Evolutionary conservation across 2,113 vertebrate genomes (phyloP).

Genomic region (Siniperca knerii): DNA sequence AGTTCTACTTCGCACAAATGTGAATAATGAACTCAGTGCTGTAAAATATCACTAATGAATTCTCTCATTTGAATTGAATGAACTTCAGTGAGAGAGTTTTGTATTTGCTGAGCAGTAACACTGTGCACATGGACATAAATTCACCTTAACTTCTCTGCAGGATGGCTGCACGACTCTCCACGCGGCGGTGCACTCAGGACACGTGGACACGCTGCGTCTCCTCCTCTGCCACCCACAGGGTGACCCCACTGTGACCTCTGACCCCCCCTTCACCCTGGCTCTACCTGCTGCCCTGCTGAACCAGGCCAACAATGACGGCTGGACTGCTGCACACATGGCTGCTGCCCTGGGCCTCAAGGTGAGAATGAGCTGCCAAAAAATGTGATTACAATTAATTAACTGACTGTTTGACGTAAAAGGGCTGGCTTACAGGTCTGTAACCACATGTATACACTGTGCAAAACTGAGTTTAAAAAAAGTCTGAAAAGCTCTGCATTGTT

Average conservation of each 20-base stretch:
- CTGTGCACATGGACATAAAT: background rate
- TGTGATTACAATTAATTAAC: background rate
- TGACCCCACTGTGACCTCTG: conserved; percentile 43
- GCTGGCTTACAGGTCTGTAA: background rate
- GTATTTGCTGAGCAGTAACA: background rate
- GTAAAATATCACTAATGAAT: too few species aligned
- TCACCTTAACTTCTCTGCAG: conserved; percentile 74
- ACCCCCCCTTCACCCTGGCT: conserved; percentile 13
- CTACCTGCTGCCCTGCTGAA: conserved; percentile 87
- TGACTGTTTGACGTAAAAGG: too few species aligned
- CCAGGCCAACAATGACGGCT: conserved; percentile 90
- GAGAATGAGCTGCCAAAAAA: conserved; percentile 17
- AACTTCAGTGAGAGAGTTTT: background rate
- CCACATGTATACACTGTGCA: background rate
- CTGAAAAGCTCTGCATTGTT: background rate
- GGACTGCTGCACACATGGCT: conserved; percentile 95
- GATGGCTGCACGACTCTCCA: conserved; percentile 93
- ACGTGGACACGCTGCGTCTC: conserved; percentile 89
- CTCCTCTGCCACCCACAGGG: conserved; percentile 84
- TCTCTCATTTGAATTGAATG: background rate
- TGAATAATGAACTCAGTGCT: background rate
- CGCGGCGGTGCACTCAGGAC: conserved; percentile 89
- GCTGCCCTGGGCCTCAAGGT: conserved; percentile 97
- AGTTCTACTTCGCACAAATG: background rate
- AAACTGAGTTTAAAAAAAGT: background rate